Base-by-base conservation (phyloP, 2,113 vertebrate species). In the Platichthys stellatus region DNA sequence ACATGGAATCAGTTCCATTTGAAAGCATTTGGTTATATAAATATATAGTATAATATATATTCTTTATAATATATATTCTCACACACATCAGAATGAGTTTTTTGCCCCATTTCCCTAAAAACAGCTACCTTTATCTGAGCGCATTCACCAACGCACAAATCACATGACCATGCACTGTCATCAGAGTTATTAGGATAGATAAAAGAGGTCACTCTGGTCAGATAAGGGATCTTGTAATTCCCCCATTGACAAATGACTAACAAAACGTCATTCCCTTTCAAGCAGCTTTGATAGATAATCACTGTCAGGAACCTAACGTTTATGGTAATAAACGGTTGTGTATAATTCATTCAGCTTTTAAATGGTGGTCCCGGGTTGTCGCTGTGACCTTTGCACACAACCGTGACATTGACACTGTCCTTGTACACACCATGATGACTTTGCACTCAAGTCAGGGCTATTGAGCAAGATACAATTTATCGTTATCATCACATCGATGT, bases 271-370 rank as follows among this genome's bases (percentile, higher is more conserved):
- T 54, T 75, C 31, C 26, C 57, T 74, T 38, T 58, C 9, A 13
- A 84, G 40, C 61, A 61, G 63, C 72, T 54, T n/a, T n/a, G 43
- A 81, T 76, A 58, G 57, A 78, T 87, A 82, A 89, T 86, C 71
- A 74, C 65, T 65, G 59, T 62, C 23, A 69, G 35, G 45, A 71
- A 74, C 35, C 2, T 2, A 38, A 10, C 65, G 72, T 84, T 80
- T 74, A 85, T 80, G 64, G 47, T 74, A 80, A 89, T 74, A 56
- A 73, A 68, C 38, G 28, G n/a, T 72, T 71, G 62, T 86, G 62
- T 79, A 63, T 78, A 76, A 85, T 77, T 85, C 80, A 66, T 35
- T 75, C 26, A 66, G 54, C 11, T 76, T 80, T 71, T 45, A 18
- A 81, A 76, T 64, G 35, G 15, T 73, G 69, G 60, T 78, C 35